phyloP scores from a whole-genome alignment of 2,888 invertebrate species.

The Leptinotarsa tumamoca region DNA sequence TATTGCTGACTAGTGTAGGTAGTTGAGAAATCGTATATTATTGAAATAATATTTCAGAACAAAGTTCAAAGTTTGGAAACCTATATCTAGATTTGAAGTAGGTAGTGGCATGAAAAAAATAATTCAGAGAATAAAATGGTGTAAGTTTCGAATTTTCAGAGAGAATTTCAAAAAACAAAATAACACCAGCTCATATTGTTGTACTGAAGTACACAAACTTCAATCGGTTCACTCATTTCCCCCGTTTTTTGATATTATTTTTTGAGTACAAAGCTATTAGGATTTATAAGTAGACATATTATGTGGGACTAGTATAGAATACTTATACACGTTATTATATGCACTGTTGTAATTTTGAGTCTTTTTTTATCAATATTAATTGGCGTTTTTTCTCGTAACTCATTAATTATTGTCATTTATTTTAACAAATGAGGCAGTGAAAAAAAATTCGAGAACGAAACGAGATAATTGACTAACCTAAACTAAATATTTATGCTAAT shows the following conservation, averaged over 20 bases:
- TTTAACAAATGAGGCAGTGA: constrained; percentile 45
- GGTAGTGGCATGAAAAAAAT: too few species aligned
- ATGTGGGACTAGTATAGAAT: constrained; percentile 42
- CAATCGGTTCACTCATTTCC: constrained; percentile 40
- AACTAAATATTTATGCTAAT: constrained; percentile 36
- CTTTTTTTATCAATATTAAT: constrained; percentile 25
- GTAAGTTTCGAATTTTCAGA: too few species aligned
- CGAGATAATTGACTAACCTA: constrained; percentile 28
- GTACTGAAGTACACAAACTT: neutral
- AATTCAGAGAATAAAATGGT: too few species aligned
- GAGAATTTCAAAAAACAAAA: too few species aligned
- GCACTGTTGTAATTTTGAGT: constrained; percentile 23
- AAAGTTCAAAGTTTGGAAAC: too few species aligned
- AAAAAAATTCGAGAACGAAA: constrained; percentile 36
- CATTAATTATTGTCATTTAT: constrained; percentile 46
- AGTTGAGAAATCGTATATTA: too few species aligned
- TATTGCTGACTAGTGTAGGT: too few species aligned
- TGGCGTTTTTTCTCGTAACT: constrained; percentile 37
- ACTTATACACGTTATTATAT: constrained; percentile 7
- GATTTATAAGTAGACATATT: constrained; percentile 44
- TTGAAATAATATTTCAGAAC: too few species aligned
- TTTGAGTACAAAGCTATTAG: constrained; percentile 43
- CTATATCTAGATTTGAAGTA: too few species aligned
- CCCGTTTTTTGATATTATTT: constrained; percentile 25
- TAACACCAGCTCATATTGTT: neutral